phyloP scores from a whole-genome alignment of 2,113 vertebrate species.

The Desmodus rotundus region DNA sequence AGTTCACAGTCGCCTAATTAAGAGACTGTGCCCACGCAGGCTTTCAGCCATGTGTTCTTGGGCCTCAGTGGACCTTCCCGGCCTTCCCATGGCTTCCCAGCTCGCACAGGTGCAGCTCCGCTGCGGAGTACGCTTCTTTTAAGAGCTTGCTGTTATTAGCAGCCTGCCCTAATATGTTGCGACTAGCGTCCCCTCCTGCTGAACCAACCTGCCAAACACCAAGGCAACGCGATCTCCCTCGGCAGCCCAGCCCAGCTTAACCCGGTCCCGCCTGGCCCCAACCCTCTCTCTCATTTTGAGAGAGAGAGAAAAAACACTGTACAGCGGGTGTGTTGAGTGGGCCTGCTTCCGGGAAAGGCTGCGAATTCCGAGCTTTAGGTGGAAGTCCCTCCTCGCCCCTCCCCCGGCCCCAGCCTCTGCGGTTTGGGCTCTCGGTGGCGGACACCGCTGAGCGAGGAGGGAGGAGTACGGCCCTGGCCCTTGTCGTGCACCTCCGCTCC shows the following conservation, averaged over 20 bases:
- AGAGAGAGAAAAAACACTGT: background rate
- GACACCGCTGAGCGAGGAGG: background rate
- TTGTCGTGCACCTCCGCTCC: background rate
- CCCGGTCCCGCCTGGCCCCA: background rate
- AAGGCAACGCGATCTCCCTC: background rate
- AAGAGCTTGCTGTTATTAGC: conserved; percentile 60
- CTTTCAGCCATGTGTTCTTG: background rate
- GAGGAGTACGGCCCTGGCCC: background rate
- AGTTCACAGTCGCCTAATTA: conserved; percentile 35
- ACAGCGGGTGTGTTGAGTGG: background rate
- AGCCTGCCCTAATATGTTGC: conserved; percentile 36
- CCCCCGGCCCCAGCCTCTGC: background rate
- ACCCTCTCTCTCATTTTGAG: background rate
- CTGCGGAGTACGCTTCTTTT: background rate
- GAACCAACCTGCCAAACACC: conserved; percentile 45
- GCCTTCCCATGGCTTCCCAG: background rate
- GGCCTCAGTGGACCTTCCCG: conserved; percentile 16
- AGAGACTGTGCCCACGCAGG: background rate
- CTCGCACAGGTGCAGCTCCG: conserved; percentile 75
- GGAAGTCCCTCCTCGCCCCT: background rate
- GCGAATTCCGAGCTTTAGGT: background rate
- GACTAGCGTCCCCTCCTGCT: conserved; percentile 54
- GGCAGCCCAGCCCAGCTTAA: background rate
- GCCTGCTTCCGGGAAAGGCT: background rate
- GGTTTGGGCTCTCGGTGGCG: background rate